Evolutionary conservation across 2,888 invertebrate genomes (phyloP), one percentile per base, ranked within the genome.

Genomic region (Thyatira batis): DNA sequence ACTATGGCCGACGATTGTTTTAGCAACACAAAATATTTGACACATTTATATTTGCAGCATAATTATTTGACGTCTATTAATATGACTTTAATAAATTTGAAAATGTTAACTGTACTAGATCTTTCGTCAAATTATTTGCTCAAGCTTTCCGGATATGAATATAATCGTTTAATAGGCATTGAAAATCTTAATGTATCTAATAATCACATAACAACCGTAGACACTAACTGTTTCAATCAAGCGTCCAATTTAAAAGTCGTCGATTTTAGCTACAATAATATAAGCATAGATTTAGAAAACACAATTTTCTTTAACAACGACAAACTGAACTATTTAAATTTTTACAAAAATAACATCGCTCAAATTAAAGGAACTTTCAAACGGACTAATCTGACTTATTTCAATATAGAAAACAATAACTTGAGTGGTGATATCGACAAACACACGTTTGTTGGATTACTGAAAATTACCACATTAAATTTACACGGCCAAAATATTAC

Each of bases 251-350:
- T 91, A 25, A 51, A 69, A 56, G 52, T 43, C 0, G 49, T 86
- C 0, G 90, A 90, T 63, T 67, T 91, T 3, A 85, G 84, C 57
- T 70, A 75, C 45, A 91, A 91, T 61, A 64, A 63, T 45, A 84
- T 91, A 3, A 67, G 61, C 2, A 69, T 78, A 0, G 58, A 53
- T 0, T 78, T 90, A 48, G 82, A 85, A 49, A 79, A 63, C 51
- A 44, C 67, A 0, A 78, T 85, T 71, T 89, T 91, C 55, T 68
- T 71, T 17, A 82, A 76, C 39, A 89, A 83, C 44, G 68, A 58
- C 17, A 66, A 75, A 50, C 63, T 91, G 2, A 55, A 56, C 2
- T 78, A 82, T 61, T 63, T 91, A 23, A 66, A 87, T 60, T 70
- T 89, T 1, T 77, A 69, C 53, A 73, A 77, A 23, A 91, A 91